phyloP scores from a whole-genome alignment of 2,888 invertebrate species.

The Eristalis pertinax region DNA sequence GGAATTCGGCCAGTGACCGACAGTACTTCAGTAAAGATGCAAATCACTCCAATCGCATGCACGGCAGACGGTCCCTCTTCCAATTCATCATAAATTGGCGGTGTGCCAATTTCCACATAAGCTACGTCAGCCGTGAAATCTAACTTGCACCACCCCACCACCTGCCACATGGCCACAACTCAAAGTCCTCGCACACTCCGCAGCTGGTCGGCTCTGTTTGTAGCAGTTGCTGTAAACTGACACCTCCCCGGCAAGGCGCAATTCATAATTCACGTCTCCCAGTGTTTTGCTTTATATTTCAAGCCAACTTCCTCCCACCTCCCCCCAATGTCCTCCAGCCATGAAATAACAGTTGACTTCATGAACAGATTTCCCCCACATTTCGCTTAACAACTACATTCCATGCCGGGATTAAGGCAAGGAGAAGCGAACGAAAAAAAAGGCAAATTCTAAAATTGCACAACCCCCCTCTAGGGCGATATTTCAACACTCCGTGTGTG shows the following conservation, averaged over 20 bases:
- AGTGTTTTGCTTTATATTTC: background rate
- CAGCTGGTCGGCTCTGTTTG: background rate
- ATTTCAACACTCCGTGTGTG: background rate
- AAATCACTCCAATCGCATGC: background rate
- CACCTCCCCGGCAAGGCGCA: background rate
- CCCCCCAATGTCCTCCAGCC: background rate
- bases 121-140: background rate
- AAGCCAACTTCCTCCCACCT: background rate
- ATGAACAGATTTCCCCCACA: background rate
- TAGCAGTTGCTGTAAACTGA: background rate
- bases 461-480: background rate
- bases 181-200: background rate
- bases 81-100: background rate
- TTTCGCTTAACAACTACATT: slow-evolving; percentile 1
- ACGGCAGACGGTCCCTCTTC: background rate
- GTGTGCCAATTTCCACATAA: background rate
- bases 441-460: background rate
- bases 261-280: background rate
- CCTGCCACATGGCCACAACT: background rate
- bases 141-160: background rate
- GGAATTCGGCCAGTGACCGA: too few relatives aligned
- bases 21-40: too few relatives aligned
- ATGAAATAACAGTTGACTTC: background rate
- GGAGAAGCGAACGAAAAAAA: background rate
- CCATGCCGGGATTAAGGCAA: background rate